Evolutionary conservation across 2,888 invertebrate genomes (phyloP), one percentile per base, ranked within the genome.

Genomic region (Homarus gammarus): DNA sequence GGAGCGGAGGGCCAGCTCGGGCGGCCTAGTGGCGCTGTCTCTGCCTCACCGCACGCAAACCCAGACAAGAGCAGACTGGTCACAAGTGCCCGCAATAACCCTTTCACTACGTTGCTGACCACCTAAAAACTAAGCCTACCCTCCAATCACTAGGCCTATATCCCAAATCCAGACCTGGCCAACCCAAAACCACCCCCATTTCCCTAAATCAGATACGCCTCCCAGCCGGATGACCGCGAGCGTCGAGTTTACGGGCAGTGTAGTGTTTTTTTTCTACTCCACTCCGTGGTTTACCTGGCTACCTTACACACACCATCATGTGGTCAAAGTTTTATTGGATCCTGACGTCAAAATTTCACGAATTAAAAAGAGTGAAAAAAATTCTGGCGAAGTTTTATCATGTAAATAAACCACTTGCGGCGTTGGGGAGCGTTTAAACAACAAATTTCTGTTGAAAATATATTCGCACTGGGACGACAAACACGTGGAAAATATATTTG

Each of bases 111-210:
- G 77, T 84, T 89, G 49, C 83, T 89, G 84, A 84, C 88, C 88
- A 78, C 84, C 75, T 89, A 84, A 78, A 89, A 89, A 89, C 78
- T 78, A 84, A 78, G 78, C 84, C 88, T 70, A 56, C 56, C 78
- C 83, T 70, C 88, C 84, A 84, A 89, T 89, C 88, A 78, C 84
- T 72, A 89, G 84, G 88, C 88, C 88, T 89, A 84, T 68, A 44
- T 51, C 44, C 70, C 31, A 78, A 64, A 86, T 86, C 70, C 78
- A 68, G 75, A n/a, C 40, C 75, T 44, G 75, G 12, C 75, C 8
- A 68, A 84, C 64, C 64, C 64, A 51, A 84, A 75, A 73, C n/a
- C 61, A 85, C 49, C 78, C 64, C 86, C n/a, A 78, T 77, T 51
- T 81, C 87, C 73, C 56, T 61, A 72, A 87, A 87, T 87, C 87